Evolutionary conservation across 2,888 invertebrate species (phyloP).

Genomic region (Caenorhabditis afra): DNA sequence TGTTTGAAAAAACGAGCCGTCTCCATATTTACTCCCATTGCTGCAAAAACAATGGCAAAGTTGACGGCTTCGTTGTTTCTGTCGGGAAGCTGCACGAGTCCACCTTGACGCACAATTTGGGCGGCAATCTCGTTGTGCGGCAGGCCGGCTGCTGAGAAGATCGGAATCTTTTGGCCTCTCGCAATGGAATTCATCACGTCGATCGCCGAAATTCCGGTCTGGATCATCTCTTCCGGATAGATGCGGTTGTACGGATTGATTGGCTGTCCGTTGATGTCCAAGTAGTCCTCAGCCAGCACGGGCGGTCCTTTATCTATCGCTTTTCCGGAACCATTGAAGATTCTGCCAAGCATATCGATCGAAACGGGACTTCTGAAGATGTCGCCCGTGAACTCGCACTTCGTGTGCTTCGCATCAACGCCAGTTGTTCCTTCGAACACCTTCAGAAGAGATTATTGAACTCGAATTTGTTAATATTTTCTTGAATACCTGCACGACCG

Average conservation of each 20-base stretch:
- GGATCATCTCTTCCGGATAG: slow-evolving; percentile 99
- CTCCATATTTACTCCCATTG: slow-evolving; percentile 91
- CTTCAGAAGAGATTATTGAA: slow-evolving; percentile 61
- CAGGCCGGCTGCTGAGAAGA: slow-evolving; percentile 98
- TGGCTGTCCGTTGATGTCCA: slow-evolving; percentile 97
- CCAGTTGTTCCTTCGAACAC: slow-evolving; percentile 99
- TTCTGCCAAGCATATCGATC: slow-evolving; percentile 98
- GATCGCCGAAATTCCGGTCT: slow-evolving; percentile 97
- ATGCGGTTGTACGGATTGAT: slow-evolving; percentile 99
- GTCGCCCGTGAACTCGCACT: slow-evolving; percentile 98
- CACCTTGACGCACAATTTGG: slow-evolving; percentile 91
- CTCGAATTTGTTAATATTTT: background rate
- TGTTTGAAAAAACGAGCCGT: slow-evolving; percentile 99
- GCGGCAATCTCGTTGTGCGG: slow-evolving; percentile 91
- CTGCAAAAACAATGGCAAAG: slow-evolving; percentile 99
- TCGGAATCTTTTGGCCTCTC: slow-evolving; percentile 99
- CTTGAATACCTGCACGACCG: slow-evolving; percentile 87
- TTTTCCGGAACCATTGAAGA: slow-evolving; percentile 99
- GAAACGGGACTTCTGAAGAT: slow-evolving; percentile 97
- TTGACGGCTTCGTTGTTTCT: slow-evolving; percentile 87
- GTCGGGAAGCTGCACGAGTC: slow-evolving; percentile 64
- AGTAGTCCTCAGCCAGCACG: slow-evolving; percentile 96
- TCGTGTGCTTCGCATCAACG: slow-evolving; percentile 98
- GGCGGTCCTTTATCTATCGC: slow-evolving; percentile 96
- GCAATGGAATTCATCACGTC: slow-evolving; percentile 99